phyloP scores from a whole-genome alignment of 92 coral and sea anemone genomes.

The Ricordea florida region DNA sequence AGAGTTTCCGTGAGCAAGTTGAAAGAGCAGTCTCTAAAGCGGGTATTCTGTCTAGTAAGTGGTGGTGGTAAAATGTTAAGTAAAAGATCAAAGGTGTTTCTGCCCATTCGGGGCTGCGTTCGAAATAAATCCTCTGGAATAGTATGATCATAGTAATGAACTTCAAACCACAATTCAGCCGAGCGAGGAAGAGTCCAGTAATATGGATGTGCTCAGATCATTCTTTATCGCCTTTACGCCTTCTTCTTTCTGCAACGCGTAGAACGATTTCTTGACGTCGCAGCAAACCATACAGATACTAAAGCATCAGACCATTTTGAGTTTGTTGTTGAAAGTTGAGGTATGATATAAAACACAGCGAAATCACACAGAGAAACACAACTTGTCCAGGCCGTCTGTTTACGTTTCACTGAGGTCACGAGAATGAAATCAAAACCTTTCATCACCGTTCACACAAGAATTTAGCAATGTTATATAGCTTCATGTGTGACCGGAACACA shows the following conservation, averaged over 20 bases:
- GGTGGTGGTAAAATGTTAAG: background rate
- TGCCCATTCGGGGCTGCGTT: background rate
- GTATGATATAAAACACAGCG: background rate
- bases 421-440: background rate
- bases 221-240: no score
- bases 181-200: constrained; percentile 24
- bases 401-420: background rate
- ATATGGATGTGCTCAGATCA: background rate
- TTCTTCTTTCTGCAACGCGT: no score
- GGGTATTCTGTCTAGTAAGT: constrained; percentile 15
- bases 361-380: background rate
- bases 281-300: background rate
- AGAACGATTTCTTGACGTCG: no score
- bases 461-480: background rate
- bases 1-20: background rate
- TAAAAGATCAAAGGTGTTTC: background rate
- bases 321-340: constrained; percentile 6
- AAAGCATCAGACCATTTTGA: background rate
- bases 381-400: background rate
- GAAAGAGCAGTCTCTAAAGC: constrained; percentile 7
- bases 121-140: constrained; percentile 26
- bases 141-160: constrained; percentile 10
- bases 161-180: constrained; percentile 30
- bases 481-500: background rate
- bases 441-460: no score